phyloP scores from a whole-genome alignment of 2,888 invertebrate genomes.

The Dryomyza anilis region DNA sequence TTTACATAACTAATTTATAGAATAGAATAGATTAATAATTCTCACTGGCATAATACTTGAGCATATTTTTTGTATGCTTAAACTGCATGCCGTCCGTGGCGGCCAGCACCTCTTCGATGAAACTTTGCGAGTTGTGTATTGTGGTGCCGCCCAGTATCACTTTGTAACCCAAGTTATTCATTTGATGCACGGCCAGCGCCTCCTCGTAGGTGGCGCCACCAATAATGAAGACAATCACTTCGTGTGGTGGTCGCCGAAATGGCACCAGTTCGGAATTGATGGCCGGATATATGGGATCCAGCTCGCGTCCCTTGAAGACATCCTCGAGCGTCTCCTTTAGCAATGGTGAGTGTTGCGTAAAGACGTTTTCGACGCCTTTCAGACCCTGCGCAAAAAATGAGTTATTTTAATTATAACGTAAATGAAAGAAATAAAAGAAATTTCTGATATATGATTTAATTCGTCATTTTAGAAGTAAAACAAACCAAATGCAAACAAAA shows the following conservation, averaged over 20 bases:
- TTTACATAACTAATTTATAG: not conserved
- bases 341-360: slow-evolving; percentile 96
- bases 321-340: slow-evolving; percentile 89
- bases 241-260: slow-evolving; percentile 75
- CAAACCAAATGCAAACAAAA: not conserved
- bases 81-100: slow-evolving; percentile 72
- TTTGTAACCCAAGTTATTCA: slow-evolving; percentile 75
- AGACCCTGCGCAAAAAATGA: slow-evolving; percentile 66
- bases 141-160: slow-evolving; percentile 90
- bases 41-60: slow-evolving; percentile 70
- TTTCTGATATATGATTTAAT: too few relatives aligned
- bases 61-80: slow-evolving; percentile 73
- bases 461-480: not conserved
- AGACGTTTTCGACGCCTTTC: slow-evolving; percentile 98
- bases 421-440: too few relatives aligned
- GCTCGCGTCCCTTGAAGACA: slow-evolving; percentile 85
- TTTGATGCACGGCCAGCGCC: slow-evolving; percentile 79
- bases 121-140: slow-evolving; percentile 85
- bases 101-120: slow-evolving; percentile 75
- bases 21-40: slow-evolving; percentile 46
- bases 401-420: not conserved
- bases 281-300: slow-evolving; percentile 84
- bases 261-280: slow-evolving; percentile 70
- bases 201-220: slow-evolving; percentile 98
- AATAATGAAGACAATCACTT: slow-evolving; percentile 94